These are phyloP conservation scores for Tetranychus truncatus DNA, from an alignment of 2,888 invertebrate species.

Conservation along the genomic window DNA sequence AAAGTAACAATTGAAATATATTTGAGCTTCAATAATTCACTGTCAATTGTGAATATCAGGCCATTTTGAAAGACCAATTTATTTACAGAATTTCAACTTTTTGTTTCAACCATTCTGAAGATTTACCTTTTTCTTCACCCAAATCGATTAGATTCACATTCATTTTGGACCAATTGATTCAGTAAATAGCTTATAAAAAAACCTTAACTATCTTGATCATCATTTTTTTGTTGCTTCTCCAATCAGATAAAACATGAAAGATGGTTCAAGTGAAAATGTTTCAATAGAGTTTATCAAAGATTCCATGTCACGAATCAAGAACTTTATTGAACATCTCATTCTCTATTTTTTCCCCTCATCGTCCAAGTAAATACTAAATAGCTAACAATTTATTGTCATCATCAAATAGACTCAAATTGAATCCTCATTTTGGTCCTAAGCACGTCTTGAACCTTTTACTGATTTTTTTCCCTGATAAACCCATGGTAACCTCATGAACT, in stretches of 20 bases:
- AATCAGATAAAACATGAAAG: not conserved
- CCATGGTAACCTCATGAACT: not conserved
- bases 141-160: no score
- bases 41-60: no score
- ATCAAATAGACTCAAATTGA: not conserved
- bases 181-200: no score
- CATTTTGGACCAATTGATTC: no score
- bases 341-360: not conserved
- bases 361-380: not conserved
- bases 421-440: not conserved
- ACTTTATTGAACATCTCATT: not conserved
- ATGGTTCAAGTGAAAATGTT: not conserved
- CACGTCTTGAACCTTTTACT: not conserved
- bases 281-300: not conserved
- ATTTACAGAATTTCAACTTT: no score
- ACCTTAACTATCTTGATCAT: no score
- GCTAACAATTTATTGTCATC: not conserved
- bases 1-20: no score
- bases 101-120: no score
- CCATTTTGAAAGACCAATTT: no score
- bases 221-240: no score
- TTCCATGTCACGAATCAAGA: not conserved
- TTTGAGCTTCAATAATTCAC: no score
- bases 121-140: no score
- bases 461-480: not conserved